Percentiles rank a stretch among this genome's conserved stretches.
phyloP scores from a whole-genome alignment of 2,113 vertebrate species.

The Reinhardtius hippoglossoides region DNA sequence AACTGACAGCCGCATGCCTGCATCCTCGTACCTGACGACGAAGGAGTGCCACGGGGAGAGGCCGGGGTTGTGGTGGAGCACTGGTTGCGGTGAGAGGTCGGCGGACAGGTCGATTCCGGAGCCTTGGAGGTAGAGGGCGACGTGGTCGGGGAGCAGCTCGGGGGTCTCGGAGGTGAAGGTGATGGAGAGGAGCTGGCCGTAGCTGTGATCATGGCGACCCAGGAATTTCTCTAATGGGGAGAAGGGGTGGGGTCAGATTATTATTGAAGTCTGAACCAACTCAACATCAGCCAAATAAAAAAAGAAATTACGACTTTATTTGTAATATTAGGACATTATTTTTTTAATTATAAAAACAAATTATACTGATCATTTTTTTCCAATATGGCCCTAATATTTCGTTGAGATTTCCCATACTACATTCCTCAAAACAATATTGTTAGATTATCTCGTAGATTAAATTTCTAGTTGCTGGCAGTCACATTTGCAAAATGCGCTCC shows the following conservation, averaged over 20 bases:
- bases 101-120: conserved; percentile 79
- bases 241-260: conserved; percentile 5
- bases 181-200: conserved; percentile 86
- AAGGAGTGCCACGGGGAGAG: conserved; percentile 64
- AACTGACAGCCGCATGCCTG: conserved; percentile 21
- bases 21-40: conserved; percentile 73
- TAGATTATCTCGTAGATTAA: too few species aligned
- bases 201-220: conserved; percentile 87
- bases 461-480: too few species aligned
- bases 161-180: conserved; percentile 78
- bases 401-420: too few species aligned
- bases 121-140: conserved; percentile 86
- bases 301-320: too few species aligned
- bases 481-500: too few species aligned
- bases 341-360: too few species aligned
- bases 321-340: too few species aligned
- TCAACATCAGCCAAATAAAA: not conserved
- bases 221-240: conserved; percentile 86
- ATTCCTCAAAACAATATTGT: too few species aligned
- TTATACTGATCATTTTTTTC: too few species aligned
- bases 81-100: conserved; percentile 33
- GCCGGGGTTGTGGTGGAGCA: conserved; percentile 4
- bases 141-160: conserved; percentile 44
- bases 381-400: too few species aligned
- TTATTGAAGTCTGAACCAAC: not conserved